These are phyloP conservation scores for Tachysurus vachellii DNA, from an alignment of 2,113 vertebrate species.

Conservation along the genomic window DNA sequence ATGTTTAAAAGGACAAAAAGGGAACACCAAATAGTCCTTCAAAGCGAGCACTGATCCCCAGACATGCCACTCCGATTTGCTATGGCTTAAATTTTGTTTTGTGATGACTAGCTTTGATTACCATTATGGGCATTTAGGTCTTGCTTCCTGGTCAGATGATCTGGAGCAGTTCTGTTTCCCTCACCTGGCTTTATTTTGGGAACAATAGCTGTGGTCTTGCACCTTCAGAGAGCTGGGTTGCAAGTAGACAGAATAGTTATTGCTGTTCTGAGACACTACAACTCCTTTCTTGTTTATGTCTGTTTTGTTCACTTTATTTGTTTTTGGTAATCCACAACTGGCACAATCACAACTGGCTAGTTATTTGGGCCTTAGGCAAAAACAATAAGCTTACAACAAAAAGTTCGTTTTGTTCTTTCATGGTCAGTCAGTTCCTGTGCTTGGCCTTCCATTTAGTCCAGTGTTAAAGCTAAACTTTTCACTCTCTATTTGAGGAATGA, in stretches of 20 bases:
- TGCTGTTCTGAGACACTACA: conserved; percentile 52
- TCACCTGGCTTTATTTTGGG: conserved; percentile 73
- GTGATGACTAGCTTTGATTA: conserved; percentile 27
- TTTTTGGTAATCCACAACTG: conserved; percentile 58
- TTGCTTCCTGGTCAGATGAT: conserved; percentile 67
- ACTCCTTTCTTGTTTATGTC: conserved; percentile 32
- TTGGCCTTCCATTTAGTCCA: conserved; percentile 76
- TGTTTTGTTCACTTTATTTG: conserved; percentile 54
- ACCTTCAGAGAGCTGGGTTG: conserved; percentile 49
- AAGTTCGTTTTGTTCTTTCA: conserved; percentile 52
- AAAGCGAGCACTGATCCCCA: conserved; percentile 60
- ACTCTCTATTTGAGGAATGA: conserved; percentile 68
- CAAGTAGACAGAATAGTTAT: conserved; percentile 68
- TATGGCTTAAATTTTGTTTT: conserved; percentile 36
- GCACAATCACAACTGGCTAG: conserved; percentile 43
- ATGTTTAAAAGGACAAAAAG: conserved; percentile 76
- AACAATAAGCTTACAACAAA: conserved; percentile 63
- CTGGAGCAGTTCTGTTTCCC: conserved; percentile 64
- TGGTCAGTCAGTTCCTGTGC: conserved; percentile 79
- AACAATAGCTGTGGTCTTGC: conserved; percentile 78
- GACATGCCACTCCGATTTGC: conserved; percentile 66
- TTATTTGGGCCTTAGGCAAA: conserved; percentile 41
- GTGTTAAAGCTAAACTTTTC: conserved; percentile 84
- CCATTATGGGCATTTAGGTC: conserved; percentile 83
- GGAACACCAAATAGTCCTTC: conserved; percentile 66